Evolutionary conservation across 2,797 vertebrate genomes (phyloP), one percentile per base, ranked within the genome.

Genomic region (Dipus sagitta): DNA sequence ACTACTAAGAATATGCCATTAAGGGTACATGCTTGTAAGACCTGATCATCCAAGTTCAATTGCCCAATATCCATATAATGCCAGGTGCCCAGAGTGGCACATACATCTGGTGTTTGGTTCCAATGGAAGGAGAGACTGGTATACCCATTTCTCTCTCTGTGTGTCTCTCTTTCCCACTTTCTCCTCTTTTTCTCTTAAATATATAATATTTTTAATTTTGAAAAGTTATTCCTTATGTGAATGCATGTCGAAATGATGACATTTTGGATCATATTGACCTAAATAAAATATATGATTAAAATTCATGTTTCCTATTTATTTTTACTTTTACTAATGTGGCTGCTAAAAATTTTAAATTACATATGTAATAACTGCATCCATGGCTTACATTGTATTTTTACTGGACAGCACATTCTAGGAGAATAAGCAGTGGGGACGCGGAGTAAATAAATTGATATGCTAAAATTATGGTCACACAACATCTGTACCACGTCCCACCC

Each of bases 381-480:
- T 92, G 82, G 26, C 42, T 95, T 93, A 87, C 21, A 67, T 83
- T 79, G 14, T 87, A 32, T 89, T 89, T 94, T 71, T 68, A 79
- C 30, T 87, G 28, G 30, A 84, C 15, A 89, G 68, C 10, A 32
- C 17, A 23, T 3, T 92, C 60, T 92, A 84, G 24, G 14, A 65
- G 32, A 95, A 74, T 62, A 94, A 90, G 26, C 89, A 93, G 89
- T 78, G 30, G 20, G 65, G 86, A 86, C 79, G 68, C 81, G 92
- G 84, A 95, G 62, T 86, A 94, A 94, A 77, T 82, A 87, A 79
- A 38, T 81, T 64, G 81, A 12, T 84, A 88, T 91, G 90, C 94
- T 80, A 38, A 94, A 91, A 67, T 18, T 58, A 77, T 88, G 80
- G 71, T 82, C 64, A 64, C 42, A 42, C 18, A 26, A 42, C 11